phyloP scores from a whole-genome alignment of 2,888 invertebrate genomes.

The Eristalinus sepulchralis region DNA sequence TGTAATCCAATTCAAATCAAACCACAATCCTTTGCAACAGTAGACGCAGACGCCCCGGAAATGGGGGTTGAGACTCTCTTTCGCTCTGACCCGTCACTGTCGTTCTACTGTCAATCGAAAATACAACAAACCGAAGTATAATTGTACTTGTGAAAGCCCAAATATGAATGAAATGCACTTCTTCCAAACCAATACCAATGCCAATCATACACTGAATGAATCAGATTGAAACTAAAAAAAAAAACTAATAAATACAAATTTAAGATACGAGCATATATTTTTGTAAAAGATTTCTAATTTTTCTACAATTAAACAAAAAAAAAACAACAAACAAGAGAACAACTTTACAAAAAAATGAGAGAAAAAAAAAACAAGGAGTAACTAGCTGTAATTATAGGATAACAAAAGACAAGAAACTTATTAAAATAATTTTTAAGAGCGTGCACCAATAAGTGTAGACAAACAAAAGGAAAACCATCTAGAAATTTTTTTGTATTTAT shows the following conservation, averaged over 20 bases:
- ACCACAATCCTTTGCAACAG: constrained; percentile 13
- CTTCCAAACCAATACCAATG: constrained; percentile 69
- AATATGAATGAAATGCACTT: constrained; percentile 43
- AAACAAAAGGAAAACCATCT: constrained; percentile 21
- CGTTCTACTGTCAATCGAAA: neutral
- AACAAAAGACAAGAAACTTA: constrained; percentile 61
- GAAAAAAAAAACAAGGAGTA: constrained; percentile 3
- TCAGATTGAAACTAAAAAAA: constrained; percentile 40
- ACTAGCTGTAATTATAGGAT: constrained; percentile 60
- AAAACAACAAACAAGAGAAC: neutral
- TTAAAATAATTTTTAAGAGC: constrained; percentile 44
- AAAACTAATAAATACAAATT: constrained; percentile 25
- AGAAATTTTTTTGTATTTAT: constrained; percentile 52
- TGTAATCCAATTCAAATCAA: constrained; percentile 39
- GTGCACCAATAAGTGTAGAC: constrained; percentile 7
- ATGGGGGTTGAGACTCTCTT: neutral
- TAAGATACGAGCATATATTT: constrained; percentile 35
- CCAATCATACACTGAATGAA: constrained; percentile 60
- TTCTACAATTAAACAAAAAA: constrained; percentile 35
- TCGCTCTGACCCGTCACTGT: neutral
- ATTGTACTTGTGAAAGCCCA: constrained; percentile 25
- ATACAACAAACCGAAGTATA: constrained; percentile 1
- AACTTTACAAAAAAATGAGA: constrained; percentile 6
- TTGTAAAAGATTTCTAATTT: constrained; percentile 45
- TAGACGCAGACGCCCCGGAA: constrained; percentile 1